Percentiles rank a stretch among this genome's conserved stretches.
phyloP scores from a whole-genome alignment of 2,113 vertebrate genomes.

The Pachypanchax playfairii region DNA sequence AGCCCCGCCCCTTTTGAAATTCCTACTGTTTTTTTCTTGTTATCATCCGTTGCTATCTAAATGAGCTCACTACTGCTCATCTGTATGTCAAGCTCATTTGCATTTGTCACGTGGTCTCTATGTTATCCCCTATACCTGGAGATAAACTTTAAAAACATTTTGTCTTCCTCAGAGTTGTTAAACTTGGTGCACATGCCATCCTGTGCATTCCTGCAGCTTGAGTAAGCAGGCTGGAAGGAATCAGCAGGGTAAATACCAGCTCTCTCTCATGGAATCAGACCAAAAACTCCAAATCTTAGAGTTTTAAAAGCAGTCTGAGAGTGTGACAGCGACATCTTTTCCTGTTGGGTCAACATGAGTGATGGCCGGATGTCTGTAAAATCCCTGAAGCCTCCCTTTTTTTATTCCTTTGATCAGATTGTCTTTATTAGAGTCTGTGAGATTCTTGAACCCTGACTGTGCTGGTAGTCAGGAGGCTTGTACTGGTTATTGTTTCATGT shows the following conservation, averaged over 20 bases:
- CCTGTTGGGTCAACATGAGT: not conserved
- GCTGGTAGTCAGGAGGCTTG: not conserved
- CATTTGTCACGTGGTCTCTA: too few species aligned
- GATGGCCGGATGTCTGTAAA: not conserved
- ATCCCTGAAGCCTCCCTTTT: not conserved
- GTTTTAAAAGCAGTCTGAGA: constrained; percentile 5
- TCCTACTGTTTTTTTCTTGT: not conserved
- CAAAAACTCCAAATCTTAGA: constrained; percentile 21
- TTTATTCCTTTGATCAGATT: not conserved
- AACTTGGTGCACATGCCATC: constrained; percentile 21
- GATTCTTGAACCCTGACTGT: not conserved
- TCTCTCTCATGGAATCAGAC: constrained; percentile 10
- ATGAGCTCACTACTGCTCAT: too few species aligned
- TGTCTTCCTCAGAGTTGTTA: not conserved
- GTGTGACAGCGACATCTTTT: too few species aligned
- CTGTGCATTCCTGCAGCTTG: constrained; percentile 62
- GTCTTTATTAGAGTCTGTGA: not conserved
- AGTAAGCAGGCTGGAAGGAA: constrained; percentile 40
- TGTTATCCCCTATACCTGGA: too few species aligned
- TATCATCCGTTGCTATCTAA: too few species aligned
- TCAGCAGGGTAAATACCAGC: constrained; percentile 47
- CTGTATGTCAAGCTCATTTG: not conserved
- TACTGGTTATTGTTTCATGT: constrained; percentile 9
- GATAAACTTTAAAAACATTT: not conserved
- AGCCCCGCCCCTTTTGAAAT: constrained; percentile 7